Evolutionary conservation across 2,888 invertebrate genomes (phyloP).

Genomic region (Linnaemya tessellans): DNA sequence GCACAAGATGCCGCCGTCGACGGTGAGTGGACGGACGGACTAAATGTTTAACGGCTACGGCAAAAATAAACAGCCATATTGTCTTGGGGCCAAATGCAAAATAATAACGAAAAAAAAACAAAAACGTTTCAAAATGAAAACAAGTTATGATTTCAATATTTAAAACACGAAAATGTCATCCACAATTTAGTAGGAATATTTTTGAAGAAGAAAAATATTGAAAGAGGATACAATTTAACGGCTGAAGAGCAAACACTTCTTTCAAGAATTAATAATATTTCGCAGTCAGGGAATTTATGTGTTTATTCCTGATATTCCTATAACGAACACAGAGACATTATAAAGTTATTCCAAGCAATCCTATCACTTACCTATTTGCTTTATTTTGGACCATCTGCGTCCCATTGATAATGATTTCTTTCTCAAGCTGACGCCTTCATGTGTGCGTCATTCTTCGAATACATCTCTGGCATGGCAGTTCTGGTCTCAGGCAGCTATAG

Average conservation of each 20-base stretch:
- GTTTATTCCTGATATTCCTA: no score
- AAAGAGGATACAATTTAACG: no score
- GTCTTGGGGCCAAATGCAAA: conserved; percentile 45
- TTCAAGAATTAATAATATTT: neutral
- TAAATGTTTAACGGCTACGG: conserved; percentile 23
- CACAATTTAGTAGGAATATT: conserved; percentile 17
- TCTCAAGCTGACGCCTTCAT: no score
- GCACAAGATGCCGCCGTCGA: conserved; percentile 47
- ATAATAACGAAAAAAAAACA: neutral
- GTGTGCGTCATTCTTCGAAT: no score
- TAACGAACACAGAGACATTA: no score
- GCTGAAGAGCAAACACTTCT: neutral
- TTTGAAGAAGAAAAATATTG: neutral
- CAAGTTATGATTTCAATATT: conserved; percentile 61
- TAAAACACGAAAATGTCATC: neutral
- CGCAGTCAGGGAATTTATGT: no score
- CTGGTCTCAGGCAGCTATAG: no score
- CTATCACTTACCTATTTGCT: no score
- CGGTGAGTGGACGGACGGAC: conserved; percentile 28
- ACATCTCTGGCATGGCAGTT: no score
- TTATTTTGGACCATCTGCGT: no score
- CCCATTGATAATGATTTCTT: no score
- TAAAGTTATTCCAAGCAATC: no score
- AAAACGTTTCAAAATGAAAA: conserved; percentile 21
- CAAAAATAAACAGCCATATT: conserved; percentile 59